Percentiles rank a stretch among this genome's conserved stretches.
Evolutionary conservation across 2,113 vertebrate genomes (phyloP).

Genomic region (Antechinus flavipes): DNA sequence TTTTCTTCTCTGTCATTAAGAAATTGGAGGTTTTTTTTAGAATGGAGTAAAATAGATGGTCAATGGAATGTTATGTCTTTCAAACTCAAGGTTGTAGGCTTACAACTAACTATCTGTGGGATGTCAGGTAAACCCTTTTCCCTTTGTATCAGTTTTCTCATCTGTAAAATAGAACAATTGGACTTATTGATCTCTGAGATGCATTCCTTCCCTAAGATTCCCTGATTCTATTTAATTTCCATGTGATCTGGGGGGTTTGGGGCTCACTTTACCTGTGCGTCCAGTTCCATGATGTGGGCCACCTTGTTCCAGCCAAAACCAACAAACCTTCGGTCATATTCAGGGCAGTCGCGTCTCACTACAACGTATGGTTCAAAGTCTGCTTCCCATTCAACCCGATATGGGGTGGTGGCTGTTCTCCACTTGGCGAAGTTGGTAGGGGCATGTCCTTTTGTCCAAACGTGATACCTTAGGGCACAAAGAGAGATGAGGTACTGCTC

Average conservation of each 20-base stretch:
- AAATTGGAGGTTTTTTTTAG: neutral
- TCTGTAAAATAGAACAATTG: neutral
- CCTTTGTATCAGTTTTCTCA: neutral
- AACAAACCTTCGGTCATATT: slow-evolving; percentile 98
- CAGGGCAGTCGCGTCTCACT: slow-evolving; percentile 94
- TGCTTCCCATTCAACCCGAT: slow-evolving; percentile 97
- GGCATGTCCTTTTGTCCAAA: slow-evolving; percentile 99
- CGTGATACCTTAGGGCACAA: slow-evolving; percentile 91
- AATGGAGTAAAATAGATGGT: neutral
- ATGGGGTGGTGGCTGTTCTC: slow-evolving; percentile 97
- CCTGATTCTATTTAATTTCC: neutral
- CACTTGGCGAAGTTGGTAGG: slow-evolving; percentile 99
- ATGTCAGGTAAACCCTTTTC: neutral
- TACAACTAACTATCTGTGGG: neutral
- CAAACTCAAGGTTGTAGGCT: neutral
- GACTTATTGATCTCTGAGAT: neutral
- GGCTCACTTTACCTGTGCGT: slow-evolving; percentile 91
- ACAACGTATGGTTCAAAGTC: slow-evolving; percentile 99
- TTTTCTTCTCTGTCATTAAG: neutral
- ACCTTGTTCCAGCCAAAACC: slow-evolving; percentile 99
- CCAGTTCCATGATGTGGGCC: slow-evolving; percentile 98
- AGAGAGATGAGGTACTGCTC: slow-evolving; percentile 36
- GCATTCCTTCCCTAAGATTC: neutral
- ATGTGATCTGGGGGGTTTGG: neutral
- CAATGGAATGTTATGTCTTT: neutral